Percentiles rank a stretch among this genome's conserved stretches.
Conservation (phyloP, 2,797 vertebrate genomes). For the Pseudomugil tenellus region DNA sequence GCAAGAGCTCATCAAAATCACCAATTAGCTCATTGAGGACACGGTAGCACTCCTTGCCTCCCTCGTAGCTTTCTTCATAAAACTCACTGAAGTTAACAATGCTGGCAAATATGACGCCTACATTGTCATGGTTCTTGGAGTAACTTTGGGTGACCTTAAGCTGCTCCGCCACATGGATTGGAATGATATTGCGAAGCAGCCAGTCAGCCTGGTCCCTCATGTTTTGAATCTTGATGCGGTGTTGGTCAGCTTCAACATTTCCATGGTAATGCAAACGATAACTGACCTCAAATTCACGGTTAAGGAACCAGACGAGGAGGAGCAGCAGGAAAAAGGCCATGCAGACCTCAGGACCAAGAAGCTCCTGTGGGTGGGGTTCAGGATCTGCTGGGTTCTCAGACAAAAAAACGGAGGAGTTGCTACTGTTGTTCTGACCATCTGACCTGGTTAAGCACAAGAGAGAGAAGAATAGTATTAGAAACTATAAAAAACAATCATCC, state of each 20-base stretch:
- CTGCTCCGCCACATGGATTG: conserved; percentile 97
- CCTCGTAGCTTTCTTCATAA: conserved; percentile 98
- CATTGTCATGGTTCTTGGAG: conserved; percentile 97
- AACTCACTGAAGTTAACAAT: conserved; percentile 99
- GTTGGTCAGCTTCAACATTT: conserved; percentile 94
- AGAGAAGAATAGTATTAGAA: neutral
- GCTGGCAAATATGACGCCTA: conserved; percentile 97
- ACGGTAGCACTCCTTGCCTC: conserved; percentile 97
- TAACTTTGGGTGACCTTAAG: conserved; percentile 98
- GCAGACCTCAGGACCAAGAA: conserved; percentile 87
- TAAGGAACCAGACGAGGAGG: conserved; percentile 96
- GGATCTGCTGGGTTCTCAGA: conserved; percentile 34
- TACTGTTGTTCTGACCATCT: conserved; percentile 37
- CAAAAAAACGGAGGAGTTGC: conserved; percentile 49
- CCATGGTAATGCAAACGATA: conserved; percentile 98
- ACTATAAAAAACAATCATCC: neutral
- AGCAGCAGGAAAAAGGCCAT: conserved; percentile 93
- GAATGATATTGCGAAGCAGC: conserved; percentile 97
- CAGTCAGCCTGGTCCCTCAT: conserved; percentile 98
- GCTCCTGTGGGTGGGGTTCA: conserved; percentile 72
- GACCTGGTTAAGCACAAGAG: conserved; percentile 56
- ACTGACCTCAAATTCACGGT: conserved; percentile 97
- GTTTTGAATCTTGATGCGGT: conserved; percentile 98
- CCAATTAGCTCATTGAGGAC: conserved; percentile 98
- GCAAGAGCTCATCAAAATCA: conserved; percentile 96